Evolutionary conservation across 2,113 vertebrate genomes (phyloP).

Genomic region (Sinosuthora webbiana): DNA sequence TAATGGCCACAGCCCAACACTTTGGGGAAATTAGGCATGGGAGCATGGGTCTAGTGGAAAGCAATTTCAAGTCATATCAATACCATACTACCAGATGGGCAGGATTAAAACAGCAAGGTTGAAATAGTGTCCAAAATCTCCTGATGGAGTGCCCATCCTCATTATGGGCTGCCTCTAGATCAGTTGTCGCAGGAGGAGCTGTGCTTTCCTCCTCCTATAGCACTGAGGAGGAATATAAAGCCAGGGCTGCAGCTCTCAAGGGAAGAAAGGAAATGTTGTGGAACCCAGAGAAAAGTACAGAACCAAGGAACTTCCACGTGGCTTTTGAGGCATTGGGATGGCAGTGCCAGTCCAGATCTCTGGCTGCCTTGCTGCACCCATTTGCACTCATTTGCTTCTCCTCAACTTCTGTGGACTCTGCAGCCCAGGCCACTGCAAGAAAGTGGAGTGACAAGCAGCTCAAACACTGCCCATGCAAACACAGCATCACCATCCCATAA

Average conservation of each 20-base stretch:
- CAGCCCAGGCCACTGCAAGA: accelerated
- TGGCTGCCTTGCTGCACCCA: neutral
- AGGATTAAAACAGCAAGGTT: neutral
- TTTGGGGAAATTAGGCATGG: neutral
- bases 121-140: neutral
- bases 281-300: neutral
- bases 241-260: neutral
- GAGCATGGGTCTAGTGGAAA: neutral
- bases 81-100: neutral
- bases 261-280: neutral
- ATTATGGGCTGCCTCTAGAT: neutral
- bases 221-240: neutral
- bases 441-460: neutral
- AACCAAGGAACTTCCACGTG: neutral
- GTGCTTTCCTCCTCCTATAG: neutral
- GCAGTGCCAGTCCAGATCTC: neutral
- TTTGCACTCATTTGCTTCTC: neutral
- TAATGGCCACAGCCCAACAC: neutral
- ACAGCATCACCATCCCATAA: neutral
- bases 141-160: neutral
- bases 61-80: neutral
- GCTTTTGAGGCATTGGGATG: neutral
- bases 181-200: neutral
- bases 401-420: accelerated
- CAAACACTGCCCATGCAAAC: neutral